These are phyloP conservation scores for Odontocerum albicorne DNA, from an alignment of 2,888 invertebrate species.

Conservation along the genomic window DNA sequence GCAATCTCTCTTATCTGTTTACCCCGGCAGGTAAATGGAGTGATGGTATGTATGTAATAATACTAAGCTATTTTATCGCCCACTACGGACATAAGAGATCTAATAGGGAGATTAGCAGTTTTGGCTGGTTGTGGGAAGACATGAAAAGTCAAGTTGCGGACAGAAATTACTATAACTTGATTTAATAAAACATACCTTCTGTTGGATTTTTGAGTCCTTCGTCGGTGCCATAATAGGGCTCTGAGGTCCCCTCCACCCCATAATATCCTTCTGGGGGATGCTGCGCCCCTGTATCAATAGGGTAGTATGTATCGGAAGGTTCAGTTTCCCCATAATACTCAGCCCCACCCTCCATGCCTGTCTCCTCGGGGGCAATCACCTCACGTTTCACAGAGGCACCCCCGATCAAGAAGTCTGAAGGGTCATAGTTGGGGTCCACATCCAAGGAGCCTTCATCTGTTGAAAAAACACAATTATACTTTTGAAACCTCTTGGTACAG, in stretches of 20 bases:
- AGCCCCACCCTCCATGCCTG: constrained; percentile 10
- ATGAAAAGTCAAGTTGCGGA: too few relatives aligned
- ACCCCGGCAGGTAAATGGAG: too few relatives aligned
- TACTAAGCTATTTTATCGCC: too few relatives aligned
- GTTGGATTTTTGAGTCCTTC: constrained; percentile 6
- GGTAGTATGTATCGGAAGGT: neutral
- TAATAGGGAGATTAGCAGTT: too few relatives aligned
- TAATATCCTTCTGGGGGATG: neutral
- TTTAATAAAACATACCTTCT: constrained; percentile 12
- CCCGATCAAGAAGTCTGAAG: constrained; percentile 77
- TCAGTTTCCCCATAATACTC: constrained; percentile 17
- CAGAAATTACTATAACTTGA: neutral
- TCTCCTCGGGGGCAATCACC: constrained; percentile 27
- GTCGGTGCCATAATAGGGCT: constrained; percentile 4
- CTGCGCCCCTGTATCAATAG: neutral
- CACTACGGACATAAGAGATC: too few relatives aligned
- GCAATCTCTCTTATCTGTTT: too few relatives aligned
- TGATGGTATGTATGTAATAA: too few relatives aligned
- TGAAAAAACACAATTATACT: too few relatives aligned
- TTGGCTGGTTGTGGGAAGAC: too few relatives aligned
- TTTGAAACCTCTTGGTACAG: too few relatives aligned
- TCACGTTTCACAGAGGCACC: constrained; percentile 48
- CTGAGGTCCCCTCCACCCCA: neutral
- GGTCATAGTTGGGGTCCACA: constrained; percentile 82
- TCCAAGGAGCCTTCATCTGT: constrained; percentile 64